A percentile compares a stretch with the other conserved stretches of the same genome.
These are phyloP conservation scores for Nasonia vitripennis DNA, from an alignment of 1,140 invertebrate genomes.

Conservation along the genomic window DNA sequence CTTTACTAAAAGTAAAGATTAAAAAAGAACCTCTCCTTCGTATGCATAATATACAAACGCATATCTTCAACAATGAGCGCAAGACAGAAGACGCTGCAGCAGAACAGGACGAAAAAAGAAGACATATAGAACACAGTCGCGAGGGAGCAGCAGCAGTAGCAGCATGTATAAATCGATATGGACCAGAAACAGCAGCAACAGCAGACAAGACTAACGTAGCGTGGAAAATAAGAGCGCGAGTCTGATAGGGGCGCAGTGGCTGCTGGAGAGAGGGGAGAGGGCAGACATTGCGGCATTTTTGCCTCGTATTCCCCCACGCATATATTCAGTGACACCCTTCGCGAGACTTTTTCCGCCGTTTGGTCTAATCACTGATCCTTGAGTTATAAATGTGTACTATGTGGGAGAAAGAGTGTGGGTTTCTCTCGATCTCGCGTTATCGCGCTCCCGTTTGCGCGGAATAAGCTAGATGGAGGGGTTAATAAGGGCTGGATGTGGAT, in stretches of 20 bases:
- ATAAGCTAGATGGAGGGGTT: too few relatives aligned
- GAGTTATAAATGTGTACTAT: too few relatives aligned
- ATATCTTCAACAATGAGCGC: neutral
- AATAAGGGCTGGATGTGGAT: too few relatives aligned
- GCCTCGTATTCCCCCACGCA: neutral
- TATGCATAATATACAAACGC: neutral
- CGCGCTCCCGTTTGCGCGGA: too few relatives aligned
- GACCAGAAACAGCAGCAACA: neutral
- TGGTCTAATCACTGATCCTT: too few relatives aligned
- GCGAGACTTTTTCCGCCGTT: too few relatives aligned
- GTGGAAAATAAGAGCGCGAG: constrained; percentile 28
- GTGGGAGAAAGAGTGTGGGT: too few relatives aligned
- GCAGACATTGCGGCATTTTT: neutral
- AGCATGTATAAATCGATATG: constrained; percentile 56
- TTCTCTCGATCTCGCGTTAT: too few relatives aligned
- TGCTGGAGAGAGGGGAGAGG: neutral
- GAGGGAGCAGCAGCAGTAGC: neutral
- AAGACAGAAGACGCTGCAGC: neutral
- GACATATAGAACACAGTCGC: constrained; percentile 16
- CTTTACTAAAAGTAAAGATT: neutral
- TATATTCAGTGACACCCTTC: neutral
- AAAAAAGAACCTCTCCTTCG: neutral
- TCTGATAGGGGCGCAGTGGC: neutral
- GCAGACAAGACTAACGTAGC: constrained; percentile 34
- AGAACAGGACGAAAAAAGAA: neutral